Conservation (phyloP, 1,140 invertebrate species). For the Nomia melanderi region DNA sequence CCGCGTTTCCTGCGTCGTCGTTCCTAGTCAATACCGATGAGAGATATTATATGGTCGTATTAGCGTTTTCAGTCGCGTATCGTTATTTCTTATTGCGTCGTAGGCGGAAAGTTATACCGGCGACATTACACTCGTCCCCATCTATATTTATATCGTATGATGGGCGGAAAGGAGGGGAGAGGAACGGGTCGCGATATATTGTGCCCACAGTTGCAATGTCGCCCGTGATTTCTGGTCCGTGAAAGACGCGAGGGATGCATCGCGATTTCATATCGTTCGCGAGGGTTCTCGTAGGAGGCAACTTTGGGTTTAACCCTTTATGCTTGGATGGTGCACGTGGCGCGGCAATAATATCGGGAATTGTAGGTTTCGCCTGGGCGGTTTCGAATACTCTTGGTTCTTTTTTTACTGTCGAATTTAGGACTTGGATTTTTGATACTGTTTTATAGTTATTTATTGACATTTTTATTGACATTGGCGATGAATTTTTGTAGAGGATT, state of each 20-base stretch:
- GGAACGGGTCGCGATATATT: slow-evolving; percentile 8
- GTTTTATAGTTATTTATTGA: too few species aligned
- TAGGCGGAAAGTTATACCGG: slow-evolving; percentile 1
- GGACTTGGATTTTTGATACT: too few species aligned
- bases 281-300: too few species aligned
- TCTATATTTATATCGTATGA: slow-evolving; percentile 42
- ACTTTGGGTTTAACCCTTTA: too few species aligned
- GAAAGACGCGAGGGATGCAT: not conserved
- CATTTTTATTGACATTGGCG: too few species aligned
- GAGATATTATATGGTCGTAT: slow-evolving; percentile 23
- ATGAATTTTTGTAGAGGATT: too few species aligned
- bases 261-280: not conserved
- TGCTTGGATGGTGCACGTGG: too few species aligned
- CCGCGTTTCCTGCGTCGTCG: not conserved
- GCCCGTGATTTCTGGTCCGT: not conserved
- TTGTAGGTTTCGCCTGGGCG: too few species aligned
- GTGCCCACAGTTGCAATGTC: not conserved
- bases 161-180: too few species aligned
- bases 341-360: too few species aligned
- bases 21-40: not conserved
- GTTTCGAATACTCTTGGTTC: too few species aligned
- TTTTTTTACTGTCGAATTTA: too few species aligned
- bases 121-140: slow-evolving; percentile 4
- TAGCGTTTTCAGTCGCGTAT: slow-evolving; percentile 9
- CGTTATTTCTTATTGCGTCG: slow-evolving; percentile 14